Evolutionary conservation across 2,888 invertebrate genomes (phyloP), one percentile per base, ranked within the genome.

Genomic region (Ecliptopera silaceata): DNA sequence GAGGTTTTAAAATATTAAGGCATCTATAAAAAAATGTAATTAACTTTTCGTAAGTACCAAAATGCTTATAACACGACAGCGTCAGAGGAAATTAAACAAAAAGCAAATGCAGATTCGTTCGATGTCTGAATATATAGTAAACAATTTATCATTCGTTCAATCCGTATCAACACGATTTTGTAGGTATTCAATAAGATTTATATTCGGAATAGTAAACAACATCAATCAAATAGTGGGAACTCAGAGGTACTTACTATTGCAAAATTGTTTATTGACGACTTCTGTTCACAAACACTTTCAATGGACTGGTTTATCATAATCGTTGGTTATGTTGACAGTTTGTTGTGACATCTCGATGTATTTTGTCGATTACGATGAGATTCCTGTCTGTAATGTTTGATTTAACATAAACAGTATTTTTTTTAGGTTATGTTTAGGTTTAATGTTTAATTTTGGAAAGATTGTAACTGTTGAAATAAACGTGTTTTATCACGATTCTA

Each of bases 141-240:
- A n/a, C 41, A 15, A 46, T 46, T 26, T 34, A 18, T 48, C 38
- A 44, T 31, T 18, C 43, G 18, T 31, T 36, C 31, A 18, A 31
- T 36, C 43, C 47, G 46, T 41, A 36, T 32, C 15, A 32, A 29
- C 17, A 12, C 38, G 4, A 44, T 45, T 53, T 46, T 36, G 36
- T 15, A 36, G 4, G 22, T 43, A 42, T 34, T 41, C 13, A 48
- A 54, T 47, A 36, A 36, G 26, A 43, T 47, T 54, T 47, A 45
- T 29, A 47, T 47, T 48, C 29, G 18, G 48, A 36, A 47, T 26
- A 15, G 52, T 55, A 59, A 55, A 56, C 51, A 53, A 43, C 57
- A 57, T 45, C 51, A 41, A 56, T 51, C 51, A 34, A 50, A 57
- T 64, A 39, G 59, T 46, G 43, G 48, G 32, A n/a, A 56, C 64